Base-by-base conservation (phyloP, 1,140 invertebrate genomes). In the Micrasema longulum region DNA sequence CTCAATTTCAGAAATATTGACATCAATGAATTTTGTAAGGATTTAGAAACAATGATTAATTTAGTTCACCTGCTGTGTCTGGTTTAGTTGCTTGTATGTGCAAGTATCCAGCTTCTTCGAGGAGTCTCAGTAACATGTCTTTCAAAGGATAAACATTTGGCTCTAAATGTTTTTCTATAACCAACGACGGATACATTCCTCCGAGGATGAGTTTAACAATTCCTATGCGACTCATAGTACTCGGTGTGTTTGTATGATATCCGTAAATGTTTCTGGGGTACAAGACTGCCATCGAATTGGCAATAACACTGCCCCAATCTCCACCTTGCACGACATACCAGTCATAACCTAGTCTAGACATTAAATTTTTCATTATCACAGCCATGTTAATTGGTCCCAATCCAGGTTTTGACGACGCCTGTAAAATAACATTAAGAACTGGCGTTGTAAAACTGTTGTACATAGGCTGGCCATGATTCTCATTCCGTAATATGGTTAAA, bases 81-180 rank as follows among this genome's bases (percentile, higher is more conserved):
- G 96, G 96, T 81, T 96, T 97, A 0, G 93, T 95, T 1, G 93
- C 87, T 82, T 97, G 95, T 31, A 97, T 80, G 78, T 95, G 93
- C 22, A 93, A 77, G 77, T 97, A 97, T 10, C 95, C 96, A 47
- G 80, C 80, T 81, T 96, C 94, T 76, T 89, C 83, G 0, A 95
- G 10, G 0, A 93, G 1, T 48, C 66, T 69, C 1, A 55, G 50
- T 5, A 88, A 86, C 16, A 87, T 78, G 2, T 87, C 72, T 0
- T 76, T 78, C 2, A 91, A 36, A 0, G 92, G 91, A 79, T 90
- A 92, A 75, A 92, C 84, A 78, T 83, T 89, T 1, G 87, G 79
- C 5, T 84, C 77, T 23, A 88, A 78, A 72, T 88, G 79, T 2
- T 85, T 82, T 3, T 78, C 77, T 11, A 77, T 78, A 6, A 82